Evolutionary conservation across 2,797 vertebrate species (phyloP).

Genomic region (Aulostomus chinensis): DNA sequence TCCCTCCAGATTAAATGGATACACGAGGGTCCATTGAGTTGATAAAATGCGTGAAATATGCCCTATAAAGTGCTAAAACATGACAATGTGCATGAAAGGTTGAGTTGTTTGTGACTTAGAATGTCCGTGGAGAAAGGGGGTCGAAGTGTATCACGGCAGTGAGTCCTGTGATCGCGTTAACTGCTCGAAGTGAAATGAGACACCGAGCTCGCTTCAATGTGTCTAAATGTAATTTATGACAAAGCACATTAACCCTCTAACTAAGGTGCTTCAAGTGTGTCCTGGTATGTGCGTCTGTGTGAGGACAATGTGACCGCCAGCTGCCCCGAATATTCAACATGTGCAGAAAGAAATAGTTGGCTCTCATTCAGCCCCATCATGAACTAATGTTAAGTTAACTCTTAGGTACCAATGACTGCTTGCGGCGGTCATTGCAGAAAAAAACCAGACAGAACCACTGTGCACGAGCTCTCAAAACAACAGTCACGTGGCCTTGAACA

Average conservation of each 20-base stretch:
- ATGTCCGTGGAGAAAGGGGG: not conserved
- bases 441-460: not conserved
- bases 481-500: slow-evolving; percentile 16
- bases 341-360: slow-evolving; percentile 5
- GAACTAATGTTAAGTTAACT: too few species aligned
- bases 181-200: too few species aligned
- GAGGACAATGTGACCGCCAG: slow-evolving; percentile 3
- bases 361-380: not conserved
- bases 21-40: too few species aligned
- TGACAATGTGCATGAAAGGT: too few species aligned
- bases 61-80: too few species aligned
- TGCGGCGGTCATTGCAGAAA: too few species aligned
- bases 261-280: not conserved
- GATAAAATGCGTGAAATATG: not conserved
- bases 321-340: not conserved
- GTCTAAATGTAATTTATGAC: too few species aligned
- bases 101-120: not conserved
- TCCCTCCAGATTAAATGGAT: too few species aligned
- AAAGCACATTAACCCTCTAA: too few species aligned
- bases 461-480: not conserved
- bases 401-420: too few species aligned
- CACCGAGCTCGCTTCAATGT: too few species aligned
- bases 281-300: not conserved
- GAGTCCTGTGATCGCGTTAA: too few species aligned
- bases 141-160: not conserved